Conservation (phyloP, 2,888 invertebrate species). For the Lithophane semibrunnea region DNA sequence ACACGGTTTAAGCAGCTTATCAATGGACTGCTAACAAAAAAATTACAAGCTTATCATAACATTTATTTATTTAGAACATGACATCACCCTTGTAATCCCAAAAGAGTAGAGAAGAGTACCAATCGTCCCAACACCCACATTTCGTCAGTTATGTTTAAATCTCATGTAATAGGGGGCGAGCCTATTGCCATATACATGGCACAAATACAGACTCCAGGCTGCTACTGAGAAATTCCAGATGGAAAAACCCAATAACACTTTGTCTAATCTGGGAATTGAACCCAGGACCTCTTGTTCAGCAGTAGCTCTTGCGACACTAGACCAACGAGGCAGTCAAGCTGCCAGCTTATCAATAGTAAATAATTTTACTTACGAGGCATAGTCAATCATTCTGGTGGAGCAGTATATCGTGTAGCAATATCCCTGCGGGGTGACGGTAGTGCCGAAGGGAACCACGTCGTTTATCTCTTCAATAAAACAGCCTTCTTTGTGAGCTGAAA, state of each 20-base stretch:
- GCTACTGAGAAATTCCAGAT: background rate
- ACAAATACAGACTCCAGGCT: background rate
- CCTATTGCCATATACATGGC: background rate
- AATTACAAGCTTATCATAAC: background rate
- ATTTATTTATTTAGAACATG: background rate
- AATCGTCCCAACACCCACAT: background rate
- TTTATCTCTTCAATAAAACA: constrained; percentile 81
- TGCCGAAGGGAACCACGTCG: constrained; percentile 80
- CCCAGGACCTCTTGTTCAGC: background rate
- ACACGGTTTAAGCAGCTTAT: background rate
- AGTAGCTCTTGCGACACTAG: background rate
- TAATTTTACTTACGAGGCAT: constrained; percentile 81
- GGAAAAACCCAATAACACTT: background rate
- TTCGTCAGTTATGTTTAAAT: background rate
- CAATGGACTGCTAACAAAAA: too few species aligned
- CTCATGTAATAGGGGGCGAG: background rate
- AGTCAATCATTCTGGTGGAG: constrained; percentile 68
- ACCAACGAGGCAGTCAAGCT: background rate
- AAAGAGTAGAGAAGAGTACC: too few species aligned
- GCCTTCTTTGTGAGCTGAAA: constrained; percentile 81
- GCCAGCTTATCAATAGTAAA: background rate
- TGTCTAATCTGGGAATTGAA: background rate
- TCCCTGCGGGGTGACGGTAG: constrained; percentile 73
- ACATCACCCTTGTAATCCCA: background rate
- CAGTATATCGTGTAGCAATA: constrained; percentile 79